Base-by-base conservation (phyloP, 2,113 vertebrate genomes). In the Pogonocichla stellata region DNA sequence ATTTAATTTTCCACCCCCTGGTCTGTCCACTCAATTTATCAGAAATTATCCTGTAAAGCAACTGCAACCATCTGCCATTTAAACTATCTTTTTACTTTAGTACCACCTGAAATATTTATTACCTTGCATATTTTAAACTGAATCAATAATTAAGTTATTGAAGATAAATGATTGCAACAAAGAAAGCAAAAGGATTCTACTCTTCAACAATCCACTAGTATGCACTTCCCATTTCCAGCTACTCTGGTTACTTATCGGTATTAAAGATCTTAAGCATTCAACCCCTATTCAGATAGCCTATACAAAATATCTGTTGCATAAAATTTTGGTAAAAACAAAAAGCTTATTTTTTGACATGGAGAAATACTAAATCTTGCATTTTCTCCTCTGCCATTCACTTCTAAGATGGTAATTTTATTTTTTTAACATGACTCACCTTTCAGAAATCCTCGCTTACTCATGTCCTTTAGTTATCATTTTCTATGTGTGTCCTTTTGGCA, bases 81-180 rank as follows among this genome's bases (percentile, higher is more conserved):
- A 93, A 91, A 71, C 33, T 24, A 33, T 54, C 43, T 84, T 45
- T 88, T 81, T 62, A 40, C 43, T 86, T 83, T 25, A 62, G 66
- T 58, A 64, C n/a, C 56, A 40, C 64, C 56, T 93, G 61, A 96
- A 97, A 95, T 95, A 95, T 88, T 92, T 93, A 93, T 83, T 75
- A 42, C 17, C 26, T 67, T 53, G 42, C 50, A 34, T 56, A 26
- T 77, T 86, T 88, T 90, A 91, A 93, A 71, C 8, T 15, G 71
- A 80, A 95, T 80, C 70, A 90, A 80, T 91, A 91, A 93, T 93
- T 95, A 64, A 86, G 93, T 92, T 73, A 80, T 53, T 50, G 42
- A 88, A 88, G 48, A 67, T 38, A 88, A 89, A 83, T 12, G 8
- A 77, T 57, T 14, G 25, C 56, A 83, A 64, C 18, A 61, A 80